phyloP scores from a whole-genome alignment of 2,888 invertebrate genomes.

The Habroteleia sp. region DNA sequence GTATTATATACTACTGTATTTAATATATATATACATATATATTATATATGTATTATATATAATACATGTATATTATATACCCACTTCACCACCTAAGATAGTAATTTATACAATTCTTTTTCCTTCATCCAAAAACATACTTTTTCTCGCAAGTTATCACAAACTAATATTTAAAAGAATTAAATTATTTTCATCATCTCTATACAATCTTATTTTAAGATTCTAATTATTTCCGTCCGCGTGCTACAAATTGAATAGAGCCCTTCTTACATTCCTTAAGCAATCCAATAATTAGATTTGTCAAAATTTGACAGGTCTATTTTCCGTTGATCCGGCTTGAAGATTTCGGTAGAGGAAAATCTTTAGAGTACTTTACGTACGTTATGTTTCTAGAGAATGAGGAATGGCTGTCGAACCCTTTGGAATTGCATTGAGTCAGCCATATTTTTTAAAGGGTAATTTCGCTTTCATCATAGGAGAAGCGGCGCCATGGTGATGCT shows the following conservation, averaged over 20 bases:
- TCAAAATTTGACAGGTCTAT: constrained; percentile 51
- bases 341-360: constrained; percentile 40
- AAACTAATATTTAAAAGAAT: too few relatives aligned
- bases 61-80: too few relatives aligned
- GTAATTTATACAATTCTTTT: too few relatives aligned
- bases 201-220: too few relatives aligned
- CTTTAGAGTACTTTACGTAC: constrained; percentile 49
- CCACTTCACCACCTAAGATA: too few relatives aligned
- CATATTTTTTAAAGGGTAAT: constrained; percentile 77
- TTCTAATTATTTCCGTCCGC: background rate
- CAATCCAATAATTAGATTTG: constrained; percentile 56
- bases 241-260: background rate
- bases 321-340: constrained; percentile 46
- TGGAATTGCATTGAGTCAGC: constrained; percentile 75
- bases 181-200: too few relatives aligned
- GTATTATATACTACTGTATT: too few relatives aligned
- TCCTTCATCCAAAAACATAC: too few relatives aligned
- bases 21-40: too few relatives aligned
- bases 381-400: constrained; percentile 52
- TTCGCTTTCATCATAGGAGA: constrained; percentile 75
- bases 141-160: too few relatives aligned
- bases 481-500: constrained; percentile 66
- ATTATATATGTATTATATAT: too few relatives aligned
- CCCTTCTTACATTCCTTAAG: constrained; percentile 1
- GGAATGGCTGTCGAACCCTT: constrained; percentile 68